A percentile compares a stretch with the other conserved stretches of the same genome.
Conservation (phyloP, 1,140 invertebrate species). For the Pomacea maculata region DNA sequence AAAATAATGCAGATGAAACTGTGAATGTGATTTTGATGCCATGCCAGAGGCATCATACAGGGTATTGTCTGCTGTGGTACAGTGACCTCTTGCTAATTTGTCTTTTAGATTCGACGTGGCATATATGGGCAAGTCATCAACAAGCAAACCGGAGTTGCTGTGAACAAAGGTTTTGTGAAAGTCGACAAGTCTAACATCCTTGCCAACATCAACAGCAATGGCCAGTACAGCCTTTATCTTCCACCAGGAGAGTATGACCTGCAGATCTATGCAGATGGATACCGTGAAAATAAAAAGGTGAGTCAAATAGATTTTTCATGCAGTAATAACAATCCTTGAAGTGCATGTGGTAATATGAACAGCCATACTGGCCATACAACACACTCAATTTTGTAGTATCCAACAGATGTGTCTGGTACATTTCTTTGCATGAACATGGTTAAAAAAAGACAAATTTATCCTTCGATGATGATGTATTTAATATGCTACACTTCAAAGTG, state of each 20-base stretch:
- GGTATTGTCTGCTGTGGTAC: too few species aligned
- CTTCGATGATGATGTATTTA: too few species aligned
- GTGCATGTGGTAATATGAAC: too few species aligned
- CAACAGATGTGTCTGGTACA: too few species aligned
- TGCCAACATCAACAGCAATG: conserved; percentile 61
- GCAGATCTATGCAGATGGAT: conserved; percentile 34
- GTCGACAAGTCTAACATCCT: conserved; percentile 67
- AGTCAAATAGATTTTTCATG: background rate
- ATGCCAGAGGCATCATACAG: background rate
- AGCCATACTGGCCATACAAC: too few species aligned
- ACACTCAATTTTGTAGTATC: too few species aligned
- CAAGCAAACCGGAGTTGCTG: conserved; percentile 73
- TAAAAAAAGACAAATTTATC: too few species aligned
- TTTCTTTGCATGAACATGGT: too few species aligned
- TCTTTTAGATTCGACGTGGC: conserved; percentile 77
- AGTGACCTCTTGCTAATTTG: background rate
- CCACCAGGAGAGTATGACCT: conserved; percentile 81
- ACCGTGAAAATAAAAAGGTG: conserved; percentile 31
- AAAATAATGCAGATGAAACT: too few species aligned
- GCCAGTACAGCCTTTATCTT: conserved; percentile 92
- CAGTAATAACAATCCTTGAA: too few species aligned
- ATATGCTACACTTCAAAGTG: too few species aligned
- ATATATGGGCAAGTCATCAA: conserved; percentile 85
- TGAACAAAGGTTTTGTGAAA: conserved; percentile 78
- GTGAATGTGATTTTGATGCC: background rate